phyloP scores from a whole-genome alignment of 2,113 vertebrate species.

The Tetraodon nigroviridis region DNA sequence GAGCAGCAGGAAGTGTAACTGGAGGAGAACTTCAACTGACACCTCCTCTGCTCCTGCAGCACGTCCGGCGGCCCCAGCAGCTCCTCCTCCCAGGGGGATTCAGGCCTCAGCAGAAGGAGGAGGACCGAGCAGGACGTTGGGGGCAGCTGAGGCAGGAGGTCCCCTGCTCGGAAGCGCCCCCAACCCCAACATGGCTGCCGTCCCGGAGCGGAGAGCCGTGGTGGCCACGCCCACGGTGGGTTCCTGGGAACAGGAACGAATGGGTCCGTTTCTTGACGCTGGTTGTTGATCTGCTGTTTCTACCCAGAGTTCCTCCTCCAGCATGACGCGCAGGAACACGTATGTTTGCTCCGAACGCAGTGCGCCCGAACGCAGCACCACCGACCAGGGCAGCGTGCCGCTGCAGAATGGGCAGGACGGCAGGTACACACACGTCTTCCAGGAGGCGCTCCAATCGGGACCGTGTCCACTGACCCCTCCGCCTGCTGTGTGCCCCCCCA shows the following conservation, averaged over 20 bases:
- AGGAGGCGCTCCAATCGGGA: not conserved
- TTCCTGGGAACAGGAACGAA: not conserved
- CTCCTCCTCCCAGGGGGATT: constrained; percentile 14
- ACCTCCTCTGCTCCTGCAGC: not conserved
- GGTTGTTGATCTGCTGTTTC: not conserved
- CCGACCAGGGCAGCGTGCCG: constrained; percentile 50
- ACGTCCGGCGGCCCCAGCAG: constrained; percentile 10
- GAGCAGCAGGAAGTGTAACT: not conserved
- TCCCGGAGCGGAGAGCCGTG: constrained; percentile 23
- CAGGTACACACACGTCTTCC: constrained; percentile 70
- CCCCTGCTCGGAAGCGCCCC: constrained; percentile 26
- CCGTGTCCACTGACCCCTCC: not conserved
- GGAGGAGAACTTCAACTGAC: not conserved
- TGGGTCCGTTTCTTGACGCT: not conserved
- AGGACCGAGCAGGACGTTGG: constrained; percentile 19
- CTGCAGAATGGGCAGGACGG: constrained; percentile 91
- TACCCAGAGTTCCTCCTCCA: constrained; percentile 69
- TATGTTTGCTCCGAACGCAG: constrained; percentile 86
- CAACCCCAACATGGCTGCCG: constrained; percentile 36
- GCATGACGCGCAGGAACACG: constrained; percentile 89
- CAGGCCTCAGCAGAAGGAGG: constrained; percentile 8
- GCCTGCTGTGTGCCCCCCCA: not conserved
- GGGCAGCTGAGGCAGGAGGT: constrained; percentile 18
- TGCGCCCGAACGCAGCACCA: constrained; percentile 78
- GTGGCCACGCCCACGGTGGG: constrained; percentile 25